Evolutionary conservation across 2,888 invertebrate species (phyloP).

Genomic region (Leucoma salicis): DNA sequence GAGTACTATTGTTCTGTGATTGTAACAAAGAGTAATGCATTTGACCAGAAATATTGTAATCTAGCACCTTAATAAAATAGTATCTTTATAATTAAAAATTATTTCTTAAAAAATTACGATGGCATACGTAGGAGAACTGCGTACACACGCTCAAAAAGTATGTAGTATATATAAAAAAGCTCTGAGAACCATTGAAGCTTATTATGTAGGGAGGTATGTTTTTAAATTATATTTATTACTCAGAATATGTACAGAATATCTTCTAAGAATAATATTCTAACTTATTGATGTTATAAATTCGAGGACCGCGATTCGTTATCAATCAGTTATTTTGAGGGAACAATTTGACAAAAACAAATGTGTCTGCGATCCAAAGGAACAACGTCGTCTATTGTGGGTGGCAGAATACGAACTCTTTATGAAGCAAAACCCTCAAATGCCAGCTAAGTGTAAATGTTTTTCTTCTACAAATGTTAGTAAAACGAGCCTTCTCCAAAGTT

Average conservation of each 20-base stretch:
- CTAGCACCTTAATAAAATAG: no score
- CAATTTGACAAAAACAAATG: slow-evolving; percentile 90
- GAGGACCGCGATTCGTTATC: slow-evolving; percentile 89
- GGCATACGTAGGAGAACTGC: slow-evolving; percentile 57
- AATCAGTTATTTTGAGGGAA: slow-evolving; percentile 88
- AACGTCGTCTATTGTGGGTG: slow-evolving; percentile 87
- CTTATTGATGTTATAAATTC: no score
- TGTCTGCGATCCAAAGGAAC: slow-evolving; percentile 84
- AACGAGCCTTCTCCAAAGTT: no score
- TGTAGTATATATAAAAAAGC: slow-evolving; percentile 89
- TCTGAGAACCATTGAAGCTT: slow-evolving; percentile 84
- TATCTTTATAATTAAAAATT: no score
- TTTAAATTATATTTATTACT: no score
- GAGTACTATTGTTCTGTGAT: no score
- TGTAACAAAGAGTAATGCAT: no score
- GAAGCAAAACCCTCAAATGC: slow-evolving; percentile 85
- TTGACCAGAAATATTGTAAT: no score
- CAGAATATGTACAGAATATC: no score
- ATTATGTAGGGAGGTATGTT: slow-evolving; percentile 78
- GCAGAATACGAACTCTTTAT: slow-evolving; percentile 90
- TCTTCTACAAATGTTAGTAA: no score
- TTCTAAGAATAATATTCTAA: no score
- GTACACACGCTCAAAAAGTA: slow-evolving; percentile 86
- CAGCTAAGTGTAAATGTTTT: slow-evolving; percentile 85
- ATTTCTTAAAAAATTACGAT: no score